These are phyloP conservation scores for Athalia rosae DNA, from an alignment of 2,888 invertebrate species.

Conservation along the genomic window DNA sequence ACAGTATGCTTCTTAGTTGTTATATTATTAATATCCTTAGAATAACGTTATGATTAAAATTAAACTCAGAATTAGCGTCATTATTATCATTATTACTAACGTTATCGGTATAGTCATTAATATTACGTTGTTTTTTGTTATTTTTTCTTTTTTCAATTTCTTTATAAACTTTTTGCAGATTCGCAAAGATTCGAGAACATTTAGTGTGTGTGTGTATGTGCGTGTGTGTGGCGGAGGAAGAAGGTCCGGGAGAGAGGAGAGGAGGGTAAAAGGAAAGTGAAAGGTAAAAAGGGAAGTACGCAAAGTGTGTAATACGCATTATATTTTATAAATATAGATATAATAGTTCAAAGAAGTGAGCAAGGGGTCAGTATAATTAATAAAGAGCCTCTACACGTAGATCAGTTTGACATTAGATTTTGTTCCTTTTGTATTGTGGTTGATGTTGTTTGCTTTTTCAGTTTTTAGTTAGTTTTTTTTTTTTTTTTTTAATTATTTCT, in stretches of 20 bases:
- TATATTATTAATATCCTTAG: neutral
- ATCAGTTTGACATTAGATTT: too few relatives aligned
- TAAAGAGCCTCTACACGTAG: too few relatives aligned
- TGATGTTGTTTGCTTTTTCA: neutral
- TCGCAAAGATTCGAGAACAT: neutral
- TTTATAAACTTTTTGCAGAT: neutral
- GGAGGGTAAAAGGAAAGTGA: too few relatives aligned
- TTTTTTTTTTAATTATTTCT: constrained; percentile 5
- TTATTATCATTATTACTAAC: neutral
- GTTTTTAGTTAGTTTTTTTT: neutral
- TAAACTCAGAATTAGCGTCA: neutral
- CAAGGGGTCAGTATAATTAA: too few relatives aligned
- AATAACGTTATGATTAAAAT: neutral
- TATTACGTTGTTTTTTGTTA: neutral
- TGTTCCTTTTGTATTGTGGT: too few relatives aligned
- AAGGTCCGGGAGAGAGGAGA: neutral
- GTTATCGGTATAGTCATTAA: neutral
- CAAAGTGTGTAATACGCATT: too few relatives aligned
- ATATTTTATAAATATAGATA: too few relatives aligned
- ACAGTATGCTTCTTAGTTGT: neutral
- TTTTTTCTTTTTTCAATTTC: neutral
- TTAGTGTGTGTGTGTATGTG: neutral
- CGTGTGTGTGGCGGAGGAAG: neutral
- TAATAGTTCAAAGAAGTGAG: too few relatives aligned
- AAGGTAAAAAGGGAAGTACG: too few relatives aligned